These are phyloP conservation scores for Pholis gunnellus DNA, from an alignment of 2,113 vertebrate species.

Conservation along the genomic window DNA sequence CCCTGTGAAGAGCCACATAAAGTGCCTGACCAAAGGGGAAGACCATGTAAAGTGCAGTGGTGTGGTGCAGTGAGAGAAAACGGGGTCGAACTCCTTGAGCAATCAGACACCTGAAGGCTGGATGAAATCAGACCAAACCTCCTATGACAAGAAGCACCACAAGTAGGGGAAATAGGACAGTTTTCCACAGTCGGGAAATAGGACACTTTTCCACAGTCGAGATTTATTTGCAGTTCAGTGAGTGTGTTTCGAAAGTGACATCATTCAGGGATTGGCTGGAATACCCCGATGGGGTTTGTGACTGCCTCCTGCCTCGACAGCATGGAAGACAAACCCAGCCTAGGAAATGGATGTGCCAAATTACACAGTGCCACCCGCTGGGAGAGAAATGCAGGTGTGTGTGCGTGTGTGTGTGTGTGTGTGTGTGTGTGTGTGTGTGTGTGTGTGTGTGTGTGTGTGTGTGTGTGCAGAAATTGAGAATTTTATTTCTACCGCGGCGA, in stretches of 20 bases:
- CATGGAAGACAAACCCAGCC: conserved; percentile 66
- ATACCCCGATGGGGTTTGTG: conserved; percentile 66
- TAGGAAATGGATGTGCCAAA: conserved; percentile 80
- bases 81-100: conserved; percentile 50
- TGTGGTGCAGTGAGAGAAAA: conserved; percentile 37
- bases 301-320: conserved; percentile 71
- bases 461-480: conserved; percentile 38
- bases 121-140: conserved; percentile 55
- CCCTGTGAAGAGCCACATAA: conserved; percentile 59
- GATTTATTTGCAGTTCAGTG: conserved; percentile 68
- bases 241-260: conserved; percentile 66
- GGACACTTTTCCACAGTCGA: conserved; percentile 31
- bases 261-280: conserved; percentile 65
- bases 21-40: conserved; percentile 43
- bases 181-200: conserved; percentile 37
- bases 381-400: conserved; percentile 70
- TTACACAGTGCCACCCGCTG: conserved; percentile 76
- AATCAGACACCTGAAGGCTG: conserved; percentile 42
- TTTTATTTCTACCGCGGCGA: conserved; percentile 54
- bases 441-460: conserved; percentile 30
- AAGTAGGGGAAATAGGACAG: conserved; percentile 31
- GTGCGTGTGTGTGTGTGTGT: conserved; percentile 27
- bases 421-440: conserved; percentile 22
- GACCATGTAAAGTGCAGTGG: conserved; percentile 29
- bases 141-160: conserved; percentile 22